Conservation (phyloP, 1,140 invertebrate genomes). For the Caerostris extrusa region DNA sequence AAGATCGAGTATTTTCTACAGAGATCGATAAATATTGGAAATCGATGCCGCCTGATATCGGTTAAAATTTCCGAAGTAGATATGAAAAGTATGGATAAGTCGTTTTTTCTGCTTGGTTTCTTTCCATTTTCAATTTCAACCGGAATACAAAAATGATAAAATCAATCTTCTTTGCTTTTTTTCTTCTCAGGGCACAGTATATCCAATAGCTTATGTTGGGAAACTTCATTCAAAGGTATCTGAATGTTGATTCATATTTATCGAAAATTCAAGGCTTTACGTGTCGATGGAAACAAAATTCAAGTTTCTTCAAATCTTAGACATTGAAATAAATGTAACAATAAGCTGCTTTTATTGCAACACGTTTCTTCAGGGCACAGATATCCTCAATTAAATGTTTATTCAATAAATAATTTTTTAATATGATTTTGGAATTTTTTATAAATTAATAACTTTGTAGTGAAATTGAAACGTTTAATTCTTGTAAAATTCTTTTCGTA, state of each 20-base stretch:
- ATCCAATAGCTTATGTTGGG: slow-evolving; percentile 62
- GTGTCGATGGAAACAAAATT: slow-evolving; percentile 39
- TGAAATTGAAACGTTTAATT: too few species aligned
- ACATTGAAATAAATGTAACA: slow-evolving; percentile 21
- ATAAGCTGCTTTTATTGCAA: neutral
- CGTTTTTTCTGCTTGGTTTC: slow-evolving; percentile 49
- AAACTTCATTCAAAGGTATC: slow-evolving; percentile 39
- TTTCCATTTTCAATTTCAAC: slow-evolving; percentile 73
- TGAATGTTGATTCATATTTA: slow-evolving; percentile 59
- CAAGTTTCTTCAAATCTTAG: slow-evolving; percentile 5
- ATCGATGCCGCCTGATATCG: slow-evolving; percentile 60
- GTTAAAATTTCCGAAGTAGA: slow-evolving; percentile 72
- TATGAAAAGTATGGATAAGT: slow-evolving; percentile 68
- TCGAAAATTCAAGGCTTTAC: slow-evolving; percentile 36
- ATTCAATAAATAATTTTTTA: too few species aligned
- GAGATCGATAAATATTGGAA: slow-evolving; percentile 44
- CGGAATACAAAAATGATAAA: slow-evolving; percentile 72
- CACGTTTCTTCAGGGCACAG: neutral
- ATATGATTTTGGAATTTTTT: too few species aligned
- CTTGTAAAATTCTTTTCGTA: too few species aligned
- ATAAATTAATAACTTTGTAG: too few species aligned
- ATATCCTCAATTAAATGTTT: too few species aligned
- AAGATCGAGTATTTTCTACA: slow-evolving; percentile 20
- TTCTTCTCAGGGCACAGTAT: slow-evolving; percentile 21
- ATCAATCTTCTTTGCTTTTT: slow-evolving; percentile 63